phyloP scores from a whole-genome alignment of 2,113 vertebrate genomes.

The Petromus typicus region DNA sequence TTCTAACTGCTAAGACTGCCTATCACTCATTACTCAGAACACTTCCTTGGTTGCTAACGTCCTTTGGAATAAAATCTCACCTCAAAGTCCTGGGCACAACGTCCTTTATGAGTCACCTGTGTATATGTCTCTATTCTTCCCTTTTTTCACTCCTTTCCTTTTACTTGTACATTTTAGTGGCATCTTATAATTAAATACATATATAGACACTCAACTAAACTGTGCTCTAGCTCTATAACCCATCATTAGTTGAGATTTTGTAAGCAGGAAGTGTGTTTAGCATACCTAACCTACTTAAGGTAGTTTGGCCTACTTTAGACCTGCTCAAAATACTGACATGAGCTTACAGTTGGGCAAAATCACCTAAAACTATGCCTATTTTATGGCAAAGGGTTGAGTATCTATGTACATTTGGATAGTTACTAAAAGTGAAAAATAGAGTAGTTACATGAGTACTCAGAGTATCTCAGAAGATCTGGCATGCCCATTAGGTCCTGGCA shows the following conservation, averaged over 20 bases:
- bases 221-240: neutral
- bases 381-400: neutral
- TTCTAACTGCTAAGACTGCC: neutral
- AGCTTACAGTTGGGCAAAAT: neutral
- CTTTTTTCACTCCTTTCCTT: neutral
- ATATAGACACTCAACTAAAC: neutral
- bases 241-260: neutral
- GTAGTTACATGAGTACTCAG: neutral
- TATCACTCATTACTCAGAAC: neutral
- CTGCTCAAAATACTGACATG: neutral
- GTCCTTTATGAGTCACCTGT: neutral
- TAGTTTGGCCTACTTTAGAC: neutral
- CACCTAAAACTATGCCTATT: neutral
- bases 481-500: neutral
- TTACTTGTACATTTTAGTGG: neutral
- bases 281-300: neutral
- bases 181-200: neutral
- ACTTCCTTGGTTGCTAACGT: neutral
- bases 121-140: neutral
- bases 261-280: neutral
- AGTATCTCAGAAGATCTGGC: neutral
- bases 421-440: neutral
- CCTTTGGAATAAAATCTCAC: neutral
- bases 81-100: neutral
- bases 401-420: neutral